A percentile compares a stretch with the other conserved stretches of the same genome.
Conservation (phyloP, 2,113 vertebrate genomes). For the Aspiorhynchus laticeps region DNA sequence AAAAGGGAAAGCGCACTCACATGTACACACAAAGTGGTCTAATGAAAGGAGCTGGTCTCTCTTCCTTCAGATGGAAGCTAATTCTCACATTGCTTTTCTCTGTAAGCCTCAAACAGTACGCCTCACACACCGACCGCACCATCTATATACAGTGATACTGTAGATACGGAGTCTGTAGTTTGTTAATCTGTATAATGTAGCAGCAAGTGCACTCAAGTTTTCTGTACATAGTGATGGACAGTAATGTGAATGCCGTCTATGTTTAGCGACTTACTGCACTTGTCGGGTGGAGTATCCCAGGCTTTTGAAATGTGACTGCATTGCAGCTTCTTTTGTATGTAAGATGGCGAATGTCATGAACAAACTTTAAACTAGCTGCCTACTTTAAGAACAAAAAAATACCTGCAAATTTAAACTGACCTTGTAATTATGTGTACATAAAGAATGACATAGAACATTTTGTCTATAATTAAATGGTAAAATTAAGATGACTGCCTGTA, state of each 20-base stretch:
- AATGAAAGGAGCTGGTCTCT: constrained; percentile 45
- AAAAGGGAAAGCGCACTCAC: constrained; percentile 26
- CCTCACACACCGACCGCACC: constrained; percentile 29
- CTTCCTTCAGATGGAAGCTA: constrained; percentile 30
- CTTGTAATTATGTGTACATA: constrained; percentile 92
- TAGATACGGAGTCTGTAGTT: constrained; percentile 79
- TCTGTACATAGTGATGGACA: constrained; percentile 89
- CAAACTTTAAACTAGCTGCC: constrained; percentile 64
- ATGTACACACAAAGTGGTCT: constrained; percentile 18
- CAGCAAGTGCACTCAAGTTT: constrained; percentile 78
- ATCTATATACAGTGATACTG: constrained; percentile 71
- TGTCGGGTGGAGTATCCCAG: constrained; percentile 78
- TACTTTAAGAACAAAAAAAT: constrained; percentile 64
- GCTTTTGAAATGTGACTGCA: constrained; percentile 74
- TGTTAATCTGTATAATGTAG: constrained; percentile 97
- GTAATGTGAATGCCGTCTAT: constrained; percentile 92
- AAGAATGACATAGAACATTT: constrained; percentile 84
- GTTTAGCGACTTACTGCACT: constrained; percentile 75
- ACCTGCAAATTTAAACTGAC: constrained; percentile 83
- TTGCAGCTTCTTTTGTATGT: constrained; percentile 85
- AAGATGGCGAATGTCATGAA: constrained; percentile 83
- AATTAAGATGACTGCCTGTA: constrained; percentile 55
- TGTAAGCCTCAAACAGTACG: constrained; percentile 46
- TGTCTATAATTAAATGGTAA: constrained; percentile 88
- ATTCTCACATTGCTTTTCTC: constrained; percentile 17